Evolutionary conservation across 2,113 vertebrate genomes (phyloP).

Genomic region (Loxodonta africana): DNA sequence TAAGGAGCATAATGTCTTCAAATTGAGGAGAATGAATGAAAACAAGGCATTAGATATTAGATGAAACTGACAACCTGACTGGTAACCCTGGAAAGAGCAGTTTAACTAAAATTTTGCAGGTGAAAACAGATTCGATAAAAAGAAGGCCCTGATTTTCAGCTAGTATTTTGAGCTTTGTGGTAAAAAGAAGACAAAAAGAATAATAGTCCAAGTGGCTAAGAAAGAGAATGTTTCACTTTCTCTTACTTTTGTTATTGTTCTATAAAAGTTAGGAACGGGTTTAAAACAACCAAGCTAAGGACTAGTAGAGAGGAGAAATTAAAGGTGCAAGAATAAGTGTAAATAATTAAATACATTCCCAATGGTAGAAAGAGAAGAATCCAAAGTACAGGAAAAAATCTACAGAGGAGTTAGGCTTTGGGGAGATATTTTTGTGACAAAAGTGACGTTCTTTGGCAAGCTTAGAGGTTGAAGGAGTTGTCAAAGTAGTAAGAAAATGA

Average conservation of each 20-base stretch:
- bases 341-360: not conserved
- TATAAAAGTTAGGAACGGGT: not conserved
- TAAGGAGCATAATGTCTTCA: no score
- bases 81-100: not conserved
- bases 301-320: not conserved
- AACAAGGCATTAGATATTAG: not conserved
- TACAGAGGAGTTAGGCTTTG: not conserved
- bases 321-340: not conserved
- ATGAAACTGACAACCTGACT: not conserved
- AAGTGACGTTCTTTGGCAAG: not conserved
- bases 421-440: not conserved
- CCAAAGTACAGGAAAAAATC: not conserved
- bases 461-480: not conserved
- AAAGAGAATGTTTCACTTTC: not conserved
- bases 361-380: not conserved
- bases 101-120: not conserved
- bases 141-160: not conserved
- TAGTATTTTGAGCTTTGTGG: not conserved
- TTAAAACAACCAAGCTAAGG: conserved; percentile 6
- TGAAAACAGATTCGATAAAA: not conserved
- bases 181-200: not conserved
- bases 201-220: not conserved
- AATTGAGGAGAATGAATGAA: not conserved
- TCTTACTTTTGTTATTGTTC: not conserved
- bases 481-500: not conserved